phyloP scores from a whole-genome alignment of 2,888 invertebrate species.

The Caenorhabditis drosophilae region DNA sequence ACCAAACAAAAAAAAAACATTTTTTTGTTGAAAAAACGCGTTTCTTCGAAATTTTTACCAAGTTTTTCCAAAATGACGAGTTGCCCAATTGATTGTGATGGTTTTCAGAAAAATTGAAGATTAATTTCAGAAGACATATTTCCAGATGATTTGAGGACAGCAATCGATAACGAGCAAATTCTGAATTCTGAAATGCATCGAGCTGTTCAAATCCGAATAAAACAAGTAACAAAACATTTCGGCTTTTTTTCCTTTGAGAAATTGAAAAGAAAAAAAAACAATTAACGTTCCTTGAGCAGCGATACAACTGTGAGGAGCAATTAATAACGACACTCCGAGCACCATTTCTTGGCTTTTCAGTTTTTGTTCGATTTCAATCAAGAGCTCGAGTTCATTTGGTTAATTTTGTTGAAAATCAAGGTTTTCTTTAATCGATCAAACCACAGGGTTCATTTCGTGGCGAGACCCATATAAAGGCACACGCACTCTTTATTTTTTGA shows the following conservation, averaged over 20 bases:
- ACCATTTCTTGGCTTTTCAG: slow-evolving; percentile 41
- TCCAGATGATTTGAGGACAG: slow-evolving; percentile 26
- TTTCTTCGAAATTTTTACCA: too few species aligned
- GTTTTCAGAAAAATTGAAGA: too few species aligned
- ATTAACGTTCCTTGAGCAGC: slow-evolving; percentile 5
- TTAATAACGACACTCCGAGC: slow-evolving; percentile 22
- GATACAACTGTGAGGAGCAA: slow-evolving; percentile 33
- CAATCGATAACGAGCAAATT: slow-evolving; percentile 12
- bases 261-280: background rate
- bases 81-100: too few species aligned
- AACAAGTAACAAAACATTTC: slow-evolving; percentile 20
- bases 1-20: too few species aligned
- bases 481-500: too few species aligned
- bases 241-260: too few species aligned
- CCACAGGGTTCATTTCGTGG: too few species aligned
- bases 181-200: slow-evolving; percentile 5
- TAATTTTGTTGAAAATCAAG: background rate
- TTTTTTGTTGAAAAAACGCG: too few species aligned
- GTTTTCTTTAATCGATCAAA: background rate
- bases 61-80: too few species aligned
- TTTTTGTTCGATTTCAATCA: slow-evolving; percentile 40
- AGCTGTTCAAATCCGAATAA: slow-evolving; percentile 29
- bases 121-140: too few species aligned
- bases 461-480: too few species aligned
- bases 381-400: slow-evolving; percentile 35